Percentiles rank a stretch among this genome's conserved stretches.
Evolutionary conservation across 2,888 invertebrate genomes (phyloP).

Genomic region (Synanthedon andrenaeformis): DNA sequence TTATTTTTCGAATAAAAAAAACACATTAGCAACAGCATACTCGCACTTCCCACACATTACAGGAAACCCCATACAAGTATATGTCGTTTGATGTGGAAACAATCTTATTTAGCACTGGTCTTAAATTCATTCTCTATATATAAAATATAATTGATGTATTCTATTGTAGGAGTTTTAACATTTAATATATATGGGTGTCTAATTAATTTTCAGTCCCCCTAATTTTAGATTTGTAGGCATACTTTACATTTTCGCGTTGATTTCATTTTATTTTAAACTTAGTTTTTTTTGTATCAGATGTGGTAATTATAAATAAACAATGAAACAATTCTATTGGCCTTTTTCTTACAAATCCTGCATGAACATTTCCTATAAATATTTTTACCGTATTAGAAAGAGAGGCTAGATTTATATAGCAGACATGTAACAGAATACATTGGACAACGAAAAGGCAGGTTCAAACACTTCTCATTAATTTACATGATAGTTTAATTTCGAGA

Average conservation of each 20-base stretch:
- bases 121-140: conserved; percentile 2
- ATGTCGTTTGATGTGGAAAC: no score
- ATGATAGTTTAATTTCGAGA: no score
- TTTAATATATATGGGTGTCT: conserved; percentile 17
- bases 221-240: conserved; percentile 25
- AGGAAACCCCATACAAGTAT: no score
- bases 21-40: no score
- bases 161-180: conserved; percentile 42
- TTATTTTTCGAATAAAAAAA: no score
- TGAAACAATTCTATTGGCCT: conserved; percentile 55
- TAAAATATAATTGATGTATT: conserved; percentile 12
- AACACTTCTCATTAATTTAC: no score
- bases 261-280: conserved; percentile 18
- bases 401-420: no score
- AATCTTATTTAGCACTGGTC: no score
- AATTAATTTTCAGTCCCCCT: no score
- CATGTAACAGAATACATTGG: no score
- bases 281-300: conserved; percentile 49
- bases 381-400: conserved; percentile 11
- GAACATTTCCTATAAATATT: conserved; percentile 28
- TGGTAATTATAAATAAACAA: conserved; percentile 59
- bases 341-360: conserved; percentile 66
- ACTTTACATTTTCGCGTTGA: conserved; percentile 35
- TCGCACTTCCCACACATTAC: no score
- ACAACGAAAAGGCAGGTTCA: no score